Percentiles rank a stretch among this genome's conserved stretches.
Evolutionary conservation across 2,888 invertebrate species (phyloP).

Genomic region (Aporophyla lueneburgensis): DNA sequence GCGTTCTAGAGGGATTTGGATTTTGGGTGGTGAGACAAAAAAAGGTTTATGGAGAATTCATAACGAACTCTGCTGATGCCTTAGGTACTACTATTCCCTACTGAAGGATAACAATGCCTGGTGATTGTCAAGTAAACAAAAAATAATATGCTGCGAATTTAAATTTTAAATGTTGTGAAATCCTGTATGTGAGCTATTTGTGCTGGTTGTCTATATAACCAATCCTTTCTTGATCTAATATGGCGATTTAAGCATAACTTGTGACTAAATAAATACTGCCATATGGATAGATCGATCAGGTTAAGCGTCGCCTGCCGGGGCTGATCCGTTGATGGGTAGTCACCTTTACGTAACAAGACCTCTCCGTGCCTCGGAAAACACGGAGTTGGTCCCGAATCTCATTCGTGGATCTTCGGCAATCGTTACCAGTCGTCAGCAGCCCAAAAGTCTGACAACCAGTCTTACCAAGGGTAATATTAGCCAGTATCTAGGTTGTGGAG

Average conservation of each 20-base stretch:
- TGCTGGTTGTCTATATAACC: not conserved
- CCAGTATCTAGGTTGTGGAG: too few relatives aligned
- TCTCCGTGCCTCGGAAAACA: too few relatives aligned
- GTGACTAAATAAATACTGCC: too few relatives aligned
- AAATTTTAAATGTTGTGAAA: not conserved
- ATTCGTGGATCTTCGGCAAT: too few relatives aligned
- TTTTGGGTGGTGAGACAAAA: not conserved
- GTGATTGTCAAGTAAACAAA: not conserved
- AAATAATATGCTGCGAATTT: not conserved
- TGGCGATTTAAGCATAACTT: not conserved
- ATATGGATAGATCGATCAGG: too few relatives aligned
- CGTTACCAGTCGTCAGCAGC: too few relatives aligned
- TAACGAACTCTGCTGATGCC: not conserved
- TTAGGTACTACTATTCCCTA: not conserved
- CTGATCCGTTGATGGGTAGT: too few relatives aligned
- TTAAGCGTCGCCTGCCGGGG: too few relatives aligned
- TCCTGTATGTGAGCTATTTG: not conserved
- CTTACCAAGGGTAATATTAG: too few relatives aligned
- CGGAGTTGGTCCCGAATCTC: too few relatives aligned
- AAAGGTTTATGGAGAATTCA: not conserved
- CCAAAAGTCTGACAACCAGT: too few relatives aligned
- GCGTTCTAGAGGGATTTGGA: slow-evolving; percentile 9
- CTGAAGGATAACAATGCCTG: not conserved
- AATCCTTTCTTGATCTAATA: not conserved
- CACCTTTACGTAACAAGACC: too few relatives aligned